Evolutionary conservation across 1,140 invertebrate species (phyloP), one percentile per base, ranked within the genome.

Genomic region (Dreissena polymorpha): DNA sequence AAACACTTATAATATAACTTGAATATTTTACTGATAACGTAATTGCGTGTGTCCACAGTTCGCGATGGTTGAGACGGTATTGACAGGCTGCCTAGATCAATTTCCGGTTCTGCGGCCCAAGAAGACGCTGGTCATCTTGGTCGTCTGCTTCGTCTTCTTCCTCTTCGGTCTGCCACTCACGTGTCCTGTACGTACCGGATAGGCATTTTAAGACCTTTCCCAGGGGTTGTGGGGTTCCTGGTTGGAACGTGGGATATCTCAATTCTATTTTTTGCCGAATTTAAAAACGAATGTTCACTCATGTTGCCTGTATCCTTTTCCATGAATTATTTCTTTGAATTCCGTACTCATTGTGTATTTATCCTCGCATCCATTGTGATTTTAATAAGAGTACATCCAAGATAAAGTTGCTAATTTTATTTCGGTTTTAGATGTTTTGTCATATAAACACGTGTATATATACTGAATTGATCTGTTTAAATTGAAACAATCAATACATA

Each of bases 41-140:
- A 71, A 18, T 49, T 18, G 25, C n/a, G n/a, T n/a, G n/a, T n/a
- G n/a, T 29, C 87, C 85, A 10, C 92, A 97, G 96, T 97, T 97
- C 95, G 96, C 96, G 0, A 96, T 96, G 63, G 92, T 97, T 83
- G 96, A 97, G 92, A 95, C 96, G 0, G 95, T 97, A 0, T 95
- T 96, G 80, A 95, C 96, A 0, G 96, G 96, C 7, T 86, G 97
- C 0, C 91, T 95, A 63, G 96, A 97, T 89, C 96, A 96, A 85
- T 95, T 95, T 87, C 94, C 94, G 3, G 86, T 89, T 23, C 82
- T 95, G 13, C 86, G 94, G 13, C 81, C 86, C 25, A 86, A 91
- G 64, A 93, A 95, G 87, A 94, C 94, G 77, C 93, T 94, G 65
- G 95, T 96, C 82, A 95, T 95, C 21, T 90, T 94, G 12, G 87